phyloP scores from a whole-genome alignment of 2,797 vertebrate species.

The Erpetoichthys calabaricus region DNA sequence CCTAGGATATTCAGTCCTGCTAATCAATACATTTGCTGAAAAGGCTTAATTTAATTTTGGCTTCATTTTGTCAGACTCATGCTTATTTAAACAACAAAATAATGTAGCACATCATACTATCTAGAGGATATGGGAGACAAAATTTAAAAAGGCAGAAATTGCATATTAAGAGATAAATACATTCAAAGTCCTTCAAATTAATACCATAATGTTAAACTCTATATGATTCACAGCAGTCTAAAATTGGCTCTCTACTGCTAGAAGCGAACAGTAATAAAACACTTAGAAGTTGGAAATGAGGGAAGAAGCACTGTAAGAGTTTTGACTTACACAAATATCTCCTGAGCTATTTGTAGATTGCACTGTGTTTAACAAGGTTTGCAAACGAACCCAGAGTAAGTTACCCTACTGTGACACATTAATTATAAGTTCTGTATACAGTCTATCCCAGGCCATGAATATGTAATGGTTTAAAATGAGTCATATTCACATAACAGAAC shows the following conservation, averaged over 20 bases:
- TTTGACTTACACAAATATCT: conserved; percentile 39
- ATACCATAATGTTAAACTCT: not conserved
- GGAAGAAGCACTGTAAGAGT: conserved; percentile 4
- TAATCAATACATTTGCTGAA: too few species aligned
- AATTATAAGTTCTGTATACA: conserved; percentile 89
- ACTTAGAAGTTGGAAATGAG: not conserved
- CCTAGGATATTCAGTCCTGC: too few species aligned
- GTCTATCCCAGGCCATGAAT: conserved; percentile 96
- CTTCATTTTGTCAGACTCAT: too few species aligned
- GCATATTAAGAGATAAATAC: not conserved
- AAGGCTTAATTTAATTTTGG: too few species aligned
- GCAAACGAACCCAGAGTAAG: conserved; percentile 70
- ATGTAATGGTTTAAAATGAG: conserved; percentile 94
- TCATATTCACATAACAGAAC: conserved; percentile 88
- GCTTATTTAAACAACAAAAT: too few species aligned
- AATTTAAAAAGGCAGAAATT: not conserved
- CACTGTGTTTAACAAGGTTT: conserved; percentile 71
- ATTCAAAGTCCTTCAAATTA: not conserved
- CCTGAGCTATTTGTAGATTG: conserved; percentile 63
- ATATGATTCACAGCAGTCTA: too few species aligned
- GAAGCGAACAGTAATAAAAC: too few species aligned
- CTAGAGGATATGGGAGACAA: not conserved
- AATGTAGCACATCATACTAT: too few species aligned
- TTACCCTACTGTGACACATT: conserved; percentile 87
- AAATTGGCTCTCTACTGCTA: too few species aligned